These are phyloP conservation scores for Phoxinus dragarum DNA, from an alignment of 2,797 vertebrate species.

Conservation along the genomic window DNA sequence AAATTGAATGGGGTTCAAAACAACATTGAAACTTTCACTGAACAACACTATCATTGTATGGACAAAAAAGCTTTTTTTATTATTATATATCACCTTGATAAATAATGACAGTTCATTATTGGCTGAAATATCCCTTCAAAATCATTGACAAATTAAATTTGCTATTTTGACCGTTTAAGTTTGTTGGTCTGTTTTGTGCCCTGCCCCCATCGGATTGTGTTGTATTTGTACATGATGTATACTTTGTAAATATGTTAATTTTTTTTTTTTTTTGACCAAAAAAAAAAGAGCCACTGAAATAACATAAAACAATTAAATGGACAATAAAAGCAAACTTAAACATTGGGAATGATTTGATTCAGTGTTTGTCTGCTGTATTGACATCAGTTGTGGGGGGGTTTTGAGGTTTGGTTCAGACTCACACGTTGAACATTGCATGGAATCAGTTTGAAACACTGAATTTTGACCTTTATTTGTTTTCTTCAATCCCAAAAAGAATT, in stretches of 20 bases:
- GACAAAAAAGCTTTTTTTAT: background rate
- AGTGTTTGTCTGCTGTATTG: conserved; percentile 2
- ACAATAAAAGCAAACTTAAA: conserved; percentile 39
- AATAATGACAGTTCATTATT: background rate
- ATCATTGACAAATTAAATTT: conserved; percentile 1
- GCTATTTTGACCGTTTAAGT: conserved; percentile 1
- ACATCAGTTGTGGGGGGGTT: conserved; percentile 8
- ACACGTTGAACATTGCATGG: conserved; percentile 47
- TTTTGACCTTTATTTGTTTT: conserved; percentile 72
- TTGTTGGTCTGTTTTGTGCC: conserved; percentile 4
- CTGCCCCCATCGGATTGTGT: background rate
- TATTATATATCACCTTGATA: background rate
- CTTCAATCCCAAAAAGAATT: conserved; percentile 70
- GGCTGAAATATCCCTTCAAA: background rate
- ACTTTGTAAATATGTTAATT: conserved; percentile 47
- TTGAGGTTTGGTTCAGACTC: conserved; percentile 39
- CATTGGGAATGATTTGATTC: background rate
- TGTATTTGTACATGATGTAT: conserved; percentile 54
- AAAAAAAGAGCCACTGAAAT: conserved; percentile 31
- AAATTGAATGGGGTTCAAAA: background rate
- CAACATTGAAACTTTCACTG: background rate
- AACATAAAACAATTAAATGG: conserved; percentile 25
- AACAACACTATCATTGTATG: background rate
- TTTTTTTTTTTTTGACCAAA: background rate
- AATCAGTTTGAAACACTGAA: conserved; percentile 41